phyloP scores from a whole-genome alignment of 2,888 invertebrate genomes.

The Bembecia ichneumoniformis region DNA sequence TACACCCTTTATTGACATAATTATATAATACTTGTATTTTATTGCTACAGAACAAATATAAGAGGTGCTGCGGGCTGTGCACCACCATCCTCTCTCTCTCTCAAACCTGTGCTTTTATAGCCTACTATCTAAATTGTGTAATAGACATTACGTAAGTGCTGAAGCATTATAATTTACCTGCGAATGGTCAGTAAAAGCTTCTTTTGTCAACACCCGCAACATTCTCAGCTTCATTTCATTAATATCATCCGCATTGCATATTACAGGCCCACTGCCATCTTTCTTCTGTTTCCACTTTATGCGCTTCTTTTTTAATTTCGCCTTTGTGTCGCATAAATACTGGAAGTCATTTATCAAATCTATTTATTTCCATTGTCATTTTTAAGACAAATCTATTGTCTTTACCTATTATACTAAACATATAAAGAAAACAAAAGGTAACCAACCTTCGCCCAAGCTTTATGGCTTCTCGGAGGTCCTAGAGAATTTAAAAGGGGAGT shows the following conservation, averaged over 20 bases:
- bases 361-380: not conserved
- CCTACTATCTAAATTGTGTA: no score
- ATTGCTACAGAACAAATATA: no score
- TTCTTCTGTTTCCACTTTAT: conserved; percentile 15
- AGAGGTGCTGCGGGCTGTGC: no score
- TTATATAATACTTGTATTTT: no score
- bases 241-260: conserved; percentile 16
- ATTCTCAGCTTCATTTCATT: conserved; percentile 14
- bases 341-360: no score
- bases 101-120: no score
- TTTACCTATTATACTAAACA: not conserved
- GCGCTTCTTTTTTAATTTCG: conserved; percentile 14
- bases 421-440: not conserved
- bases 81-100: no score
- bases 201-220: conserved; percentile 12
- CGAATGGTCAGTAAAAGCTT: not conserved
- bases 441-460: conserved; percentile 13
- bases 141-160: no score
- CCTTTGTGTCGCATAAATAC: conserved; percentile 16
- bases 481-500: conserved; percentile 11
- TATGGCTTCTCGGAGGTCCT: conserved; percentile 8
- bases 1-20: no score
- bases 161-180: no score
- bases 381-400: not conserved
- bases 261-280: conserved; percentile 13